Percentiles rank a stretch among this genome's conserved stretches.
These are phyloP conservation scores for Anoplius nigerrimus DNA, from an alignment of 2,888 invertebrate genomes.

Conservation along the genomic window DNA sequence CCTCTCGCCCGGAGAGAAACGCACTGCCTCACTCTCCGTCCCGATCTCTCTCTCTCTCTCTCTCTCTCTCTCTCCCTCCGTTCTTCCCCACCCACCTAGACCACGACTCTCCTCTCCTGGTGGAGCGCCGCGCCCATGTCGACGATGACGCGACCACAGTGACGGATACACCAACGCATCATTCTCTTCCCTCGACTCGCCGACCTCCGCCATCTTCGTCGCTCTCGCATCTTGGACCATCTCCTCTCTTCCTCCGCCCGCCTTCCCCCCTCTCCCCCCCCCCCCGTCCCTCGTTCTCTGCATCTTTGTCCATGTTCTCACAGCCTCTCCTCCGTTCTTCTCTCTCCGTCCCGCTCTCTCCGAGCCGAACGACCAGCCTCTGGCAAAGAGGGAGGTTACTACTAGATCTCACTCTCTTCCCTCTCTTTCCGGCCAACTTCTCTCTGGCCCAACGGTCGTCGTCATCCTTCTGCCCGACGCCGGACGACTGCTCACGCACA, in stretches of 20 bases:
- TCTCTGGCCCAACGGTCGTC: conserved; percentile 30
- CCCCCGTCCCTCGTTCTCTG: neutral
- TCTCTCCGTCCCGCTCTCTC: neutral
- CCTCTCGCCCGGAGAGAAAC: conserved; percentile 1
- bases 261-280: neutral
- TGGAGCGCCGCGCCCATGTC: conserved; percentile 52
- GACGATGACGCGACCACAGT: conserved; percentile 15
- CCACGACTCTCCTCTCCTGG: conserved; percentile 32
- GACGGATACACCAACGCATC: neutral
- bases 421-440: neutral
- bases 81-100: conserved; percentile 18
- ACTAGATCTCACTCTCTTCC: neutral
- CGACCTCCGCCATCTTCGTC: neutral
- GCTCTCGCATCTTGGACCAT: neutral
- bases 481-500: conserved; percentile 27
- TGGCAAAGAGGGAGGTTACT: neutral
- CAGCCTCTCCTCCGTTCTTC: conserved; percentile 1
- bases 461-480: conserved; percentile 49
- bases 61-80: neutral
- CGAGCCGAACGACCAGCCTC: neutral
- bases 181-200: neutral
- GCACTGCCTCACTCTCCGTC: neutral
- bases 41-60: conserved; percentile 9
- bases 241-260: neutral
- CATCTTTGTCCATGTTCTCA: neutral